Evolutionary conservation across 1,140 invertebrate species (phyloP), one percentile per base, ranked within the genome.

Genomic region (Drosophila arawakana): DNA sequence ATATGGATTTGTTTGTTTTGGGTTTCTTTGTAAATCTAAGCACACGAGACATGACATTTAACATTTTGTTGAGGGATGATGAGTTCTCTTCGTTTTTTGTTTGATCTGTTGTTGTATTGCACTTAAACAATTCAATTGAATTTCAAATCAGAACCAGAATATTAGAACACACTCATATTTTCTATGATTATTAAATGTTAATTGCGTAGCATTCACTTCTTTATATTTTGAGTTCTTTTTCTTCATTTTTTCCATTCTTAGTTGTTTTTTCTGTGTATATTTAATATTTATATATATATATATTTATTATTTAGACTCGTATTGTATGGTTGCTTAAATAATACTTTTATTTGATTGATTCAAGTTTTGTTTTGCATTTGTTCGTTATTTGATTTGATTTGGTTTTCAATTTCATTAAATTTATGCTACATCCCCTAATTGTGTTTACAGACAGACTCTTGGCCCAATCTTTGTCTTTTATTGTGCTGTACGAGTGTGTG

Each of bases 261-360:
- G 21, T 39, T 30, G 13, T 21, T 8, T 39, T 44, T 15, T 59
- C 60, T 73, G 76, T 78, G 54, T 69, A 60, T 76, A 52, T 66
- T 69, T 65, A 44, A 50, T 70, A 58, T 63, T 57, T 58, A 47
- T 15, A 15, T 55, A 18, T 58, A 47, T 55, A 18, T 55, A 21
- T 55, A 55, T 55, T 55, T 55, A 55, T 55, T 39, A 39, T 55
- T 55, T 55, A 55, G 76, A 66, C 54, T 78, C 50, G 76, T 86
- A 67, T 78, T 83, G 58, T 78, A 80, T 82, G 79, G 81, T 84
- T 75, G 69, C 85, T 81, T 89, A 89, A 80, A 81, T 91, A 91
- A 91, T 91, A 91, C 90, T 91, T 86, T 80, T 80, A 80, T 90
- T 88, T 91, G 90, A 91, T 91, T 91, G 90, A 90, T 88, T 86